phyloP scores from a whole-genome alignment of 2,888 invertebrate species.

The Parapristionchus giblindavisi region DNA sequence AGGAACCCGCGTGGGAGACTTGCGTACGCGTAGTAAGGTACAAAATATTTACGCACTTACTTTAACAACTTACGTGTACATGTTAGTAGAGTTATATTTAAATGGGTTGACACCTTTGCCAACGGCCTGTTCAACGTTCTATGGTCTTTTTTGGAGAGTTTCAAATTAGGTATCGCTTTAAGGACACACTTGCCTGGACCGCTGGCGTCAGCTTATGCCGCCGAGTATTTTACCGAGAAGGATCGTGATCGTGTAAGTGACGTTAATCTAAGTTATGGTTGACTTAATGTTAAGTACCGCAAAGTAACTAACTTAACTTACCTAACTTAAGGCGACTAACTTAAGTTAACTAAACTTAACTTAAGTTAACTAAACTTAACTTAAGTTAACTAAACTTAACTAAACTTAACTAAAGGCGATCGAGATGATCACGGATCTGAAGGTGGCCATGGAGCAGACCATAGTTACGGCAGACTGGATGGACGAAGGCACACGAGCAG shows the following conservation, averaged over 20 bases:
- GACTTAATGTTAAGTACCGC: too few species aligned
- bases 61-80: neutral
- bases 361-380: too few species aligned
- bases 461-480: slow-evolving; percentile 64
- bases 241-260: slow-evolving; percentile 40
- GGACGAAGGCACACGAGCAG: slow-evolving; percentile 60
- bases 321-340: too few species aligned
- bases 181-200: slow-evolving; percentile 55
- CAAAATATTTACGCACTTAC: neutral
- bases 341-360: too few species aligned
- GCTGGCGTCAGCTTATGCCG: slow-evolving; percentile 56
- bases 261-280: too few species aligned
- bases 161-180: slow-evolving; percentile 14
- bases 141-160: too few species aligned
- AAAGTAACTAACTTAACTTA: too few species aligned
- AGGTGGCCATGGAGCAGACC: slow-evolving; percentile 55
- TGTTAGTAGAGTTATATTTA: neutral
- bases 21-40: slow-evolving; percentile 60
- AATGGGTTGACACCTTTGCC: too few species aligned
- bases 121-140: too few species aligned
- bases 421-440: slow-evolving; percentile 55
- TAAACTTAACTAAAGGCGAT: slow-evolving; percentile 51
- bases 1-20: slow-evolving; percentile 54
- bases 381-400: too few species aligned
- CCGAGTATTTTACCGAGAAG: slow-evolving; percentile 49